Evolutionary conservation across 2,888 invertebrate genomes (phyloP).

Genomic region (Isotomurus palustris): DNA sequence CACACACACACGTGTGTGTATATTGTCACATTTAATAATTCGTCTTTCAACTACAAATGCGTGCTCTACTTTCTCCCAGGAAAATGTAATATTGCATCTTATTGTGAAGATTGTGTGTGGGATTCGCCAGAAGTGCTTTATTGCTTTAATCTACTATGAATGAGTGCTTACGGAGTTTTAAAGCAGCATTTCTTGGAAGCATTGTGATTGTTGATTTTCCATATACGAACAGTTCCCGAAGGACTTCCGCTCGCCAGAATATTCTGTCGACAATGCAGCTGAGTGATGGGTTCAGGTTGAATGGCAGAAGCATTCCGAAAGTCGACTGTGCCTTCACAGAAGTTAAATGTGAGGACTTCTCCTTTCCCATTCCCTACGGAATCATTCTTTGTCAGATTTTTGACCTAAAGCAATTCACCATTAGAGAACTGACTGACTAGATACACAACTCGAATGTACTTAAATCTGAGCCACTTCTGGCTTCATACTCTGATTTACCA

Average conservation of each 20-base stretch:
- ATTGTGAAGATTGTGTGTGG: not conserved
- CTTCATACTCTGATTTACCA: too few species aligned
- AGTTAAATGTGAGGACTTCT: constrained; percentile 21
- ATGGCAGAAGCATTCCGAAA: constrained; percentile 18
- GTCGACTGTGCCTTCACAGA: constrained; percentile 2
- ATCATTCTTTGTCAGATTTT: too few species aligned
- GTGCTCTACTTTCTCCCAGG: too few species aligned
- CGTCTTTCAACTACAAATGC: not conserved
- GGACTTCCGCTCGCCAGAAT: constrained; percentile 24
- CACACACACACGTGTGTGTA: too few species aligned
- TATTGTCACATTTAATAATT: constrained; percentile 2
- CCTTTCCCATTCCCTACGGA: constrained; percentile 26
- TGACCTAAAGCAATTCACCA: too few species aligned
- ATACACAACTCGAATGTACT: too few species aligned
- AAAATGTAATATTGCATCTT: too few species aligned
- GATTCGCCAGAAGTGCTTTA: not conserved
- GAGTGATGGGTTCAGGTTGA: constrained; percentile 21
- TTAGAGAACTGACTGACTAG: too few species aligned
- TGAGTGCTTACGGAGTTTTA: not conserved
- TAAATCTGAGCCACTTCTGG: too few species aligned
- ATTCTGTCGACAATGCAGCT: constrained; percentile 19
- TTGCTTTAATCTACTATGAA: not conserved
- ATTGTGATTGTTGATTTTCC: constrained; percentile 9
- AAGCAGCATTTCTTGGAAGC: constrained; percentile 3
- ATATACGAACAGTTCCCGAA: constrained; percentile 20